These are phyloP conservation scores for Drosophila prostipennis DNA, from an alignment of 2,888 invertebrate genomes.

Conservation along the genomic window DNA sequence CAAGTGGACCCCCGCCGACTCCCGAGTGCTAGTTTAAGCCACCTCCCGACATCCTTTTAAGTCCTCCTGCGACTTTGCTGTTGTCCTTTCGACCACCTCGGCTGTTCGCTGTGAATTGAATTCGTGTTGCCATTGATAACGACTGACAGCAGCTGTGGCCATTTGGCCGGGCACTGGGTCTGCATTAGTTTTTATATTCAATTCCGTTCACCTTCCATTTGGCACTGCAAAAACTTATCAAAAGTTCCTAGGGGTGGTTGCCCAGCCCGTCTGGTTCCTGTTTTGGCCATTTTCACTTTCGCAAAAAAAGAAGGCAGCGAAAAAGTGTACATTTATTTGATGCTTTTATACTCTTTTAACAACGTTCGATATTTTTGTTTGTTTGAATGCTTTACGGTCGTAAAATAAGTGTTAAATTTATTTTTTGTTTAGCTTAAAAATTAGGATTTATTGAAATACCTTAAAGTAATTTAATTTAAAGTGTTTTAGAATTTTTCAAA, in stretches of 20 bases:
- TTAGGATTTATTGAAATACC: no score
- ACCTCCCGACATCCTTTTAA: neutral
- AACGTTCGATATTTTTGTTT: neutral
- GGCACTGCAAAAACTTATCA: conserved; percentile 52
- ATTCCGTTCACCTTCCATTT: conserved; percentile 56
- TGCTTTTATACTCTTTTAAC: conserved; percentile 13
- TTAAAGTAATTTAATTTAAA: no score
- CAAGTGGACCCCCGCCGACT: neutral
- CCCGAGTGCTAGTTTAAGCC: neutral
- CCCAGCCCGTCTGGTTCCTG: conserved; percentile 14
- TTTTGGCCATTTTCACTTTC: conserved; percentile 42
- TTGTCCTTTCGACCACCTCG: conserved; percentile 1
- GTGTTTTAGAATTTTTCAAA: no score
- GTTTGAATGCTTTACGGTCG: no score
- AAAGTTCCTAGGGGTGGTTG: conserved; percentile 25
- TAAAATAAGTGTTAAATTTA: no score
- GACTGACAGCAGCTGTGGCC: conserved; percentile 61
- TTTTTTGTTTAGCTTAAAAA: no score
- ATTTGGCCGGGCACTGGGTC: conserved; percentile 24
- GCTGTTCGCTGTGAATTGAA: conserved; percentile 28
- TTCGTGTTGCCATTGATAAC: conserved; percentile 39
- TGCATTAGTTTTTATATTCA: conserved; percentile 69
- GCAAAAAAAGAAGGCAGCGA: conserved; percentile 7
- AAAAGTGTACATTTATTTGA: neutral
- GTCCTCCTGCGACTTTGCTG: neutral